Evolutionary conservation across 2,888 invertebrate species (phyloP).

Genomic region (Pristionchus maxplancki): DNA sequence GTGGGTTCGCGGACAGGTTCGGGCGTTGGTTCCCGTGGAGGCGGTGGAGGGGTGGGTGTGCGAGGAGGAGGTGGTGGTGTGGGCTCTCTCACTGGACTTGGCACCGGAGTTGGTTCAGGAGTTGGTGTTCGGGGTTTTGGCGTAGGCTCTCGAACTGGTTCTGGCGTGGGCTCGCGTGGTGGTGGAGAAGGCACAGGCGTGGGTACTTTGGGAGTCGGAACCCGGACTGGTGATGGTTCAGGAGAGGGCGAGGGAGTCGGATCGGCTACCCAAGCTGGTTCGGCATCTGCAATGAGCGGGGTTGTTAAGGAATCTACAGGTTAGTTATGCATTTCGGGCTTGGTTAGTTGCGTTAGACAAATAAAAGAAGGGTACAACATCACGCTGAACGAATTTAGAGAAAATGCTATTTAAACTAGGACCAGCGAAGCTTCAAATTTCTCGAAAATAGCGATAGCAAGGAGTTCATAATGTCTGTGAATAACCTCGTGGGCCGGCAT

Average conservation of each 20-base stretch:
- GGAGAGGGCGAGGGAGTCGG: slow-evolving; percentile 70
- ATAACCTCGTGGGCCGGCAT: not conserved
- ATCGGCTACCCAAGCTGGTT: slow-evolving; percentile 63
- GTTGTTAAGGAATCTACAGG: not conserved
- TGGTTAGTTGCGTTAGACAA: not conserved
- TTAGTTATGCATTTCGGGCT: not conserved
- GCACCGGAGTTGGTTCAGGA: slow-evolving; percentile 54
- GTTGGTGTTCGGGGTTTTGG: slow-evolving; percentile 54
- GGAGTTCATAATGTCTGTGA: not conserved
- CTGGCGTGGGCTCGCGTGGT: not conserved
- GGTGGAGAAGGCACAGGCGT: slow-evolving; percentile 49
- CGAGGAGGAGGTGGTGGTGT: slow-evolving; percentile 14
- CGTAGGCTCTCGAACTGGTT: slow-evolving; percentile 36
- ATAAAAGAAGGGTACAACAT: not conserved
- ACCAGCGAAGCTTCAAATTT: not conserved
- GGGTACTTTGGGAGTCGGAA: slow-evolving; percentile 17
- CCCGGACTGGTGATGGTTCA: not conserved
- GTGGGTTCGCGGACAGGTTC: slow-evolving; percentile 58
- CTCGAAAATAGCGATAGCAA: not conserved
- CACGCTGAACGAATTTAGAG: not conserved
- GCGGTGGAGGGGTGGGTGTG: not conserved
- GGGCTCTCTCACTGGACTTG: slow-evolving; percentile 25
- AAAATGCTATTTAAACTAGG: not conserved
- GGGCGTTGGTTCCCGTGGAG: slow-evolving; percentile 54
- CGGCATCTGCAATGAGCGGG: slow-evolving; percentile 56